Evolutionary conservation across 2,888 invertebrate species (phyloP).

Genomic region (Cetonia aurata): DNA sequence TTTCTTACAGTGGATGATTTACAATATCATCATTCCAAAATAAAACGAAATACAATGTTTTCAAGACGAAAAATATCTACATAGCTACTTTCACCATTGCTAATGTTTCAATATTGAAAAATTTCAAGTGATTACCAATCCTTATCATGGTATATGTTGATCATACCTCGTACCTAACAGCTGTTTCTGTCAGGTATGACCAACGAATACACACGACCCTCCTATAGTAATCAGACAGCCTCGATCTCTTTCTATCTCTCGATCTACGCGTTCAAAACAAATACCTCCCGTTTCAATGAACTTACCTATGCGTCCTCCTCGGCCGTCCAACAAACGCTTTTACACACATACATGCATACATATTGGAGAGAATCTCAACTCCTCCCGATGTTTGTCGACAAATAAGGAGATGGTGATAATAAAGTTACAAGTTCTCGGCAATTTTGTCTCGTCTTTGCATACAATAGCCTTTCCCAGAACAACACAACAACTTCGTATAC

Average conservation of each 20-base stretch:
- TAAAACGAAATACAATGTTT: no score
- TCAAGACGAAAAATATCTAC: no score
- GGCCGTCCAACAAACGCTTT: background rate
- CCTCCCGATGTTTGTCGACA: conserved; percentile 2
- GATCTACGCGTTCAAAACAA: conserved; percentile 20
- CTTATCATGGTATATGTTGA: no score
- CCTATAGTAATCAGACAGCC: background rate
- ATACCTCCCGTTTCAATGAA: conserved; percentile 31
- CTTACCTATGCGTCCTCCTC: conserved; percentile 1
- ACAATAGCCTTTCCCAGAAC: conserved; percentile 6
- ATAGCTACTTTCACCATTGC: no score
- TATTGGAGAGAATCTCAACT: background rate
- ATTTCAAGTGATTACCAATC: no score
- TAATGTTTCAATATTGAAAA: no score
- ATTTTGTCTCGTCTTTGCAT: conserved; percentile 20
- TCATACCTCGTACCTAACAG: background rate
- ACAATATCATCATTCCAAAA: no score
- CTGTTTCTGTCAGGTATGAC: background rate
- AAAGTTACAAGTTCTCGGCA: conserved; percentile 11
- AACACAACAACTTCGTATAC: no score
- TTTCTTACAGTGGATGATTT: no score
- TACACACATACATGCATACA: background rate
- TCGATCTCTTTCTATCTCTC: conserved; percentile 12
- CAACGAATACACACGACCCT: no score
- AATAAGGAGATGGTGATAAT: background rate